Evolutionary conservation across 2,113 vertebrate genomes (phyloP), one percentile per base, ranked within the genome.

Genomic region (Cettia cetti): DNA sequence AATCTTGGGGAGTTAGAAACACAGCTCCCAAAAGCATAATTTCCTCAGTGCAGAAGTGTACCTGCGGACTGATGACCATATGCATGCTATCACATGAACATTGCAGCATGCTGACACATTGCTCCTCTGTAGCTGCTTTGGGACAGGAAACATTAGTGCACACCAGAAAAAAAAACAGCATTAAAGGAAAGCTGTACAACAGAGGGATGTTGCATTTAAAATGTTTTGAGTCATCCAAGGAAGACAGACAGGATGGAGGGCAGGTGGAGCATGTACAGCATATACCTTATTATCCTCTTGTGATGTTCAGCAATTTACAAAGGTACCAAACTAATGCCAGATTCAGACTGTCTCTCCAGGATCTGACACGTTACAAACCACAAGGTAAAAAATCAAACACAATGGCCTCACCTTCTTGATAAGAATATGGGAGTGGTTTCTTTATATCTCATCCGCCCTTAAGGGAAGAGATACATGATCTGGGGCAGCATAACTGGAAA

Each of bases 361-460:
- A 93, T 68, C 72, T 64, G 61, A 77, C 60, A 81, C 0, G 1
- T 88, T 78, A 65, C 18, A 94, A 90, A 86, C 90, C 71, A 68
- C 52, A 75, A 60, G 45, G 39, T 66, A 35, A 81, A 91, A 95
- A 95, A 71, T 63, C 49, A 96, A 95, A 86, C 21, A 76, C n/a
- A 60, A 53, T n/a, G 24, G 54, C 27, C 54, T 82, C 53, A 64
- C 40, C 56, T 71, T 52, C 63, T 49, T 57, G 44, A 77, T 86
- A 86, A 89, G 90, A 84, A 53, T 5, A 63, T 19, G 59, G 83
- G 72, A 93, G 76, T 63, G 66, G 39, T 83, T 90, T 79, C 78
- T 90, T 94, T 82, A 6, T 33, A 95, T 74, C 65, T 95, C 63
- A 95, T 47, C 44, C 22, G 18, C 37, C 0, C 31, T 68, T 68